phyloP scores from a whole-genome alignment of 2,888 invertebrate species.

The Dione juno region DNA sequence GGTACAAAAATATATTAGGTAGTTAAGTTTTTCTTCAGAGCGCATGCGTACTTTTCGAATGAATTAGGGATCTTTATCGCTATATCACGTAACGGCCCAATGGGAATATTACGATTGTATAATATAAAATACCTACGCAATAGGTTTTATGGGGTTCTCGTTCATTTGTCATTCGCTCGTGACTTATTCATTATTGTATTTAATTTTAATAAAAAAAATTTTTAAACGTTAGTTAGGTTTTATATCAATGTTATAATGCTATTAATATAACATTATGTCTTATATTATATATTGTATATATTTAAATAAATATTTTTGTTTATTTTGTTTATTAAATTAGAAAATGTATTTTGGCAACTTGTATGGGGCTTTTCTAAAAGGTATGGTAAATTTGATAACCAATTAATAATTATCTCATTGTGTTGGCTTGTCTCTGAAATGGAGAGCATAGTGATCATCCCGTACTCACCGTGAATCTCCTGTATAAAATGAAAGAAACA shows the following conservation, averaged over 20 bases:
- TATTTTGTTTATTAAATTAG: no score
- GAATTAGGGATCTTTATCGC: constrained; percentile 19
- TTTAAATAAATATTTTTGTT: no score
- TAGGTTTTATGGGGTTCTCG: not conserved
- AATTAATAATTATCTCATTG: no score
- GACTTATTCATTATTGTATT: not conserved
- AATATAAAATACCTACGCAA: constrained; percentile 17
- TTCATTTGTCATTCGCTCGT: not conserved
- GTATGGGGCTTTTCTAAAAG: no score
- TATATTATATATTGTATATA: no score
- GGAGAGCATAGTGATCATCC: no score
- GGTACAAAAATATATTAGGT: constrained; percentile 16
- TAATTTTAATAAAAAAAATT: not conserved
- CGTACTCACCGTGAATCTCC: no score
- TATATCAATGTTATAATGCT: no score
- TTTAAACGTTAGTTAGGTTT: not conserved
- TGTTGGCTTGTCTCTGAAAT: no score
- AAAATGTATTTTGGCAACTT: no score
- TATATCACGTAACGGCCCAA: constrained; percentile 14
- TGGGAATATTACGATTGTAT: constrained; percentile 17
- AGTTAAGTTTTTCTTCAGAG: not conserved
- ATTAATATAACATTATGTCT: no score
- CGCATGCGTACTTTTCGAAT: constrained; percentile 22
- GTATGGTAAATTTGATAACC: no score
- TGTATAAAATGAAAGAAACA: not conserved